Base-by-base conservation (phyloP, 2,113 vertebrate species). In the Lagopus muta region DNA sequence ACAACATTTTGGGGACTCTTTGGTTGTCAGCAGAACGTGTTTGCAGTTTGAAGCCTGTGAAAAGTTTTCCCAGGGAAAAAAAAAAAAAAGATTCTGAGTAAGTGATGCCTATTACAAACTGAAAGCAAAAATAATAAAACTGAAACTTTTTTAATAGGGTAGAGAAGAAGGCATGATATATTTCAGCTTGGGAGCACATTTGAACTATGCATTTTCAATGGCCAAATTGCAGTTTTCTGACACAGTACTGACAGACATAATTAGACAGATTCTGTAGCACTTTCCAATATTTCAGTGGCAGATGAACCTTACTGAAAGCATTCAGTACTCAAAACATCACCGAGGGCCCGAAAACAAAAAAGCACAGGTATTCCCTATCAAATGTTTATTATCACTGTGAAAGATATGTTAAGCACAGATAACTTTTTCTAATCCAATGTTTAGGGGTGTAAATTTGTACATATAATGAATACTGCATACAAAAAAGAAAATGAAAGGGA, bases 161-260 rank as follows among this genome's bases (percentile, higher is more conserved):
- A 76, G 73, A 71, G 4, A 52, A 67, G 9, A 64, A 92, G 28
- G 47, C n/a, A 91, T 48, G 86, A 70, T 64, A 50, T 93, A 13
- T 47, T 96, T 80, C 54, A 34, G 20, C 94, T 83, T 95, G 61
- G 32, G 72, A 69, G 82, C 57, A 83, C 88, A 73, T 73, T 87
- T 83, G 19, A 90, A 60, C 48, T 78, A 73, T 24, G 27, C 14
- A 75, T 94, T 96, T 83, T 57, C 48, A 72, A 22, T n/a, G 67
- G 86, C 71, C 25, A 96, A 94, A 91, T 27, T 75, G 18, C 43
- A 90, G 48, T 80, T 71, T 90, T 88, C 74, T 89, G 84, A 45
- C 75, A 34, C 27, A 61, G 28, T 67, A 79, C 48, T 69, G 43
- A 86, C 36, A 45, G 42, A 89, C 82, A 77, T n/a, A 94, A 88